Percentiles rank a stretch among this genome's conserved stretches.
These are phyloP conservation scores for Cataglyphis hispanica DNA, from an alignment of 1,140 invertebrate species.

Conservation along the genomic window DNA sequence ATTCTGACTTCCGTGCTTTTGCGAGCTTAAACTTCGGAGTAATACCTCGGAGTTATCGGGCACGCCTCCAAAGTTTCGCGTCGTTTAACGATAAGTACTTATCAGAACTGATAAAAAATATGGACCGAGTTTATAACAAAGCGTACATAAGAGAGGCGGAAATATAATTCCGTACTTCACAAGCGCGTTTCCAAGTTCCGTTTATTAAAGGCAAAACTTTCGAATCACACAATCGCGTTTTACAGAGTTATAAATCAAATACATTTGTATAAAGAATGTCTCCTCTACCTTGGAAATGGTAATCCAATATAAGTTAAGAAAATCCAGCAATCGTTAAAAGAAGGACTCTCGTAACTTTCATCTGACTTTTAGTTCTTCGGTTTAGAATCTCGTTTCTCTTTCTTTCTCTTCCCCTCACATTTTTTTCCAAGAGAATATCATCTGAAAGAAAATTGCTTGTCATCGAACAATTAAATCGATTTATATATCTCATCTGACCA, in stretches of 20 bases:
- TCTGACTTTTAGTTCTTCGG: background rate
- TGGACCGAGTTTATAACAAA: slow-evolving; percentile 62
- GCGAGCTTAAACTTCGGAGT: slow-evolving; percentile 56
- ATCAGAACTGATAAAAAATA: slow-evolving; percentile 65
- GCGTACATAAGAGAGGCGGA: slow-evolving; percentile 51
- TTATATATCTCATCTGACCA: background rate
- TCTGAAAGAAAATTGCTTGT: background rate
- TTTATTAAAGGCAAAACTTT: slow-evolving; percentile 55
- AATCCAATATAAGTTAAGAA: slow-evolving; percentile 33
- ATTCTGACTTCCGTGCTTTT: slow-evolving; percentile 58
- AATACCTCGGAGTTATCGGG: slow-evolving; percentile 61
- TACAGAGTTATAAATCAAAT: slow-evolving; percentile 48
- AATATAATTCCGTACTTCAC: slow-evolving; percentile 49
- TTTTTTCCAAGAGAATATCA: background rate
- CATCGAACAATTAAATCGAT: slow-evolving; percentile 36
- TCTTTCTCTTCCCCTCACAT: background rate
- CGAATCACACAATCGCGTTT: slow-evolving; percentile 27
- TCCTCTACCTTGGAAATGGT: background rate
- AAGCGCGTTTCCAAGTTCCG: slow-evolving; percentile 32
- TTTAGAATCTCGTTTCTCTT: background rate
- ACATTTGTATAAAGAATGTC: slow-evolving; percentile 29
- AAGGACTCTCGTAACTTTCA: background rate
- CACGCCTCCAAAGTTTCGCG: slow-evolving; percentile 60
- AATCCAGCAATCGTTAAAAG: slow-evolving; percentile 10
- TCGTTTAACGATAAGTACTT: slow-evolving; percentile 64